Conservation (phyloP, 1,140 invertebrate genomes). For the Holcopasites calliopsidis region DNA sequence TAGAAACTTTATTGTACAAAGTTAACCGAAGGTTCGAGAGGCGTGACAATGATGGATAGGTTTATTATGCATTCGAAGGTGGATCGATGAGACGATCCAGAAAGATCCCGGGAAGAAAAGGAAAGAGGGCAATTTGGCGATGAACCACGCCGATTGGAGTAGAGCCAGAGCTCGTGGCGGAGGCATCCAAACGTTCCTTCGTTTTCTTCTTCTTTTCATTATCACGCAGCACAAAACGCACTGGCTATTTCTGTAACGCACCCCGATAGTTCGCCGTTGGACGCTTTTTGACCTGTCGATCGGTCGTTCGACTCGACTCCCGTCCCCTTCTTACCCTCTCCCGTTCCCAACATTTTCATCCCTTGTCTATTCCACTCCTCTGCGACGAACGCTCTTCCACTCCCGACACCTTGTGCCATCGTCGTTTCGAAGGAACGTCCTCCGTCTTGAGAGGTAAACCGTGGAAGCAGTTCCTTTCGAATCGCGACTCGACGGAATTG, state of each 20-base stretch:
- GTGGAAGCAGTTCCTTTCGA: too few species aligned
- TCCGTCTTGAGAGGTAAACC: too few species aligned
- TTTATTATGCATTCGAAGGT: background rate
- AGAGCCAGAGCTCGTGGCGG: conserved; percentile 32
- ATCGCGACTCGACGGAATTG: background rate
- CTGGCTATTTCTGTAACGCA: conserved; percentile 40
- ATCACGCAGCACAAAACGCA: background rate
- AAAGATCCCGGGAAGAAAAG: conserved; percentile 9
- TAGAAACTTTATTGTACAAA: conserved; percentile 59
- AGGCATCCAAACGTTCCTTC: conserved; percentile 48
- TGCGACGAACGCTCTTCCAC: background rate
- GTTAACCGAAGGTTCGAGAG: conserved; percentile 28
- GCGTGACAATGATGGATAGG: conserved; percentile 26
- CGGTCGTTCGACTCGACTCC: conserved; percentile 13
- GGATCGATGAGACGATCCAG: background rate
- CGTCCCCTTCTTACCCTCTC: background rate
- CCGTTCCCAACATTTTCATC: background rate
- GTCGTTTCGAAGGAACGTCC: too few species aligned
- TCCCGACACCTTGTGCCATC: too few species aligned
- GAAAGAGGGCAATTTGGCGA: conserved; percentile 30
- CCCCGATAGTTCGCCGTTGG: background rate
- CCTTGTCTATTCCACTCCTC: too few species aligned
- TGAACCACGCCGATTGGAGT: conserved; percentile 47
- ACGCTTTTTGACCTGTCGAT: conserved; percentile 23
- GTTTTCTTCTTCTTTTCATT: conserved; percentile 39